Base-by-base conservation (phyloP, 1,140 invertebrate species). In the Pseudachorutes palmiensis region DNA sequence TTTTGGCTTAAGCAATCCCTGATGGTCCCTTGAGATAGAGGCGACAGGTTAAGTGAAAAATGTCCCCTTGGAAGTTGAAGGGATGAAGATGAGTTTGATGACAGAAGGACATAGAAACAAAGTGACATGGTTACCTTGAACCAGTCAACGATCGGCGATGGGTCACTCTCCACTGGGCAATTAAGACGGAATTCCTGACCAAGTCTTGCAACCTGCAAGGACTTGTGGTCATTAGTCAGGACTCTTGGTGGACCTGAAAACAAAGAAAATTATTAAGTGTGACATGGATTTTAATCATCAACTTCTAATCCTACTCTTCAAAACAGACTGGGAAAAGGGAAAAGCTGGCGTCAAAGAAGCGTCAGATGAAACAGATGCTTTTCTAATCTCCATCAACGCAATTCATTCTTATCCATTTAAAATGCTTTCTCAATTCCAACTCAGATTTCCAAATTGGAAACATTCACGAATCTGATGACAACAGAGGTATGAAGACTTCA, bases 131-230 rank as follows among this genome's bases (percentile, higher is more conserved):
- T 62, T 63, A 74, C 73, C 69, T 74, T 74, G 45, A 48, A 67
- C 73, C 73, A 74, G 33, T 73, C 68, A 19, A 74, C 60, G 24
- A 63, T 60, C 28, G 66, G 59, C 24, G 66, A 57, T 22, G 71
- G 66, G 19, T 71, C 70, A 26, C 65, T 66, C 36, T 74, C 73
- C 26, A 73, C 48, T 1, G 73, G 73, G 60, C 73, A 74, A 2
- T 19, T 67, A 29, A 72, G 30, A 28, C 66, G 65, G 55, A 74
- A 69, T 45, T 74, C 73, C 30, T 73, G 66, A 24, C 73, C 71
- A 2, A 64, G 36, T 5, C 30, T 16, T 14, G 72, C 62, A 2
- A 69, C 69, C 55, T 73, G 69, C 5, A 71, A 49, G 24, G 71
- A 64, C 57, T 69, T 72, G 9, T 72, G 26, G 9, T 72, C 70